A percentile compares a stretch with the other conserved stretches of the same genome.
These are phyloP conservation scores for Elymnias hypermnestra DNA, from an alignment of 1,140 invertebrate species.

Conservation along the genomic window DNA sequence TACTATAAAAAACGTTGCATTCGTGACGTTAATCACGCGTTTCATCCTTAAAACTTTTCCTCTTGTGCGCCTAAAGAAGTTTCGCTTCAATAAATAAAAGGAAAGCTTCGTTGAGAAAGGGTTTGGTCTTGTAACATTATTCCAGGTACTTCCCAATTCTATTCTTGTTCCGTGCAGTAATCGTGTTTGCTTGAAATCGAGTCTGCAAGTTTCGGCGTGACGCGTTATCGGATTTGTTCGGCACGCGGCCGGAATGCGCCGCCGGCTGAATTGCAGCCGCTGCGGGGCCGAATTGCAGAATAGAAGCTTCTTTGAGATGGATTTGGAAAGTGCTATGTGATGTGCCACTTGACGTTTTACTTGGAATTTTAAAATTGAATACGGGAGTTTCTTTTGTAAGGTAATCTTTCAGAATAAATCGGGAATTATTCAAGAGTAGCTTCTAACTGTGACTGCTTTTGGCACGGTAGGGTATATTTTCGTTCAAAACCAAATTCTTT, in stretches of 20 bases:
- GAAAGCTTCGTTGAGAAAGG: too few species aligned
- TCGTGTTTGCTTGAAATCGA: constrained; percentile 6
- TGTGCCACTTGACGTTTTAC: constrained; percentile 7
- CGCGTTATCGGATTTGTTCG: constrained; percentile 8
- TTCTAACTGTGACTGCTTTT: too few species aligned
- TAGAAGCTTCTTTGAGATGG: constrained; percentile 7
- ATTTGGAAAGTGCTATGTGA: constrained; percentile 8
- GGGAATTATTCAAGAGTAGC: too few species aligned
- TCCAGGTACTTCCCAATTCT: constrained; percentile 5
- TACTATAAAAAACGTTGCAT: too few species aligned
- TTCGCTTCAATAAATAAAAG: too few species aligned
- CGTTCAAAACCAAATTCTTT: too few species aligned
- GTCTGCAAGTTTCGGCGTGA: constrained; percentile 10
- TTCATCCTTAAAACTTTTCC: too few species aligned
- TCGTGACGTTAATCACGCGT: too few species aligned
- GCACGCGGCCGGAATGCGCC: constrained; percentile 4
- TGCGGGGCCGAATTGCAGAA: background rate
- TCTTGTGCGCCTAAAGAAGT: too few species aligned
- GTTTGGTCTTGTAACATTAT: too few species aligned
- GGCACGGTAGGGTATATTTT: too few species aligned
- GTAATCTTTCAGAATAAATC: constrained; percentile 4
- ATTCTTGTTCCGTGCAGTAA: constrained; percentile 3
- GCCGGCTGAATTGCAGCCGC: constrained; percentile 2
- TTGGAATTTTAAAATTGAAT: constrained; percentile 4
- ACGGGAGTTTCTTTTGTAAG: background rate